Evolutionary conservation across 2,797 vertebrate genomes (phyloP).

Genomic region (Macroramphosus scolopax): DNA sequence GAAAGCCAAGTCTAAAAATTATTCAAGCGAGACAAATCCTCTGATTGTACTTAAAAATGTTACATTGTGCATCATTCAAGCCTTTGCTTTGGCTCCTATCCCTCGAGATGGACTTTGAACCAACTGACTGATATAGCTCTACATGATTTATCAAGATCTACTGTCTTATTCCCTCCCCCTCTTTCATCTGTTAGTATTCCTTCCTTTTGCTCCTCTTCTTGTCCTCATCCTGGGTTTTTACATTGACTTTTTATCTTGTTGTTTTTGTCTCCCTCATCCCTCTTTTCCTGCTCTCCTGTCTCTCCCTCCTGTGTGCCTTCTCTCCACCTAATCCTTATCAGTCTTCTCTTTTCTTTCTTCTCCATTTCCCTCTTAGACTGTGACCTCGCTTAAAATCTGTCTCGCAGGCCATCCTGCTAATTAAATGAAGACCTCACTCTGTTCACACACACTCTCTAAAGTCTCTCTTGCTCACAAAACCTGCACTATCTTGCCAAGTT

Average conservation of each 20-base stretch:
- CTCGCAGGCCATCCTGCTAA: conserved; percentile 52
- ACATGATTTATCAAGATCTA: conserved; percentile 60
- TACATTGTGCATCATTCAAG: conserved; percentile 31
- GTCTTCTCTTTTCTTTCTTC: conserved; percentile 16
- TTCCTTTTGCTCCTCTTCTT: conserved; percentile 23
- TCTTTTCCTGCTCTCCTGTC: conserved; percentile 3
- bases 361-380: conserved; percentile 14
- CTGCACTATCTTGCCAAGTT: conserved; percentile 56
- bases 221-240: conserved; percentile 30
- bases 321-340: conserved; percentile 43
- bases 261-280: conserved; percentile 1
- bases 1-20: conserved; percentile 52
- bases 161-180: conserved; percentile 16
- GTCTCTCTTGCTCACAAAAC: conserved; percentile 43
- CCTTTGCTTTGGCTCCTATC: conserved; percentile 22
- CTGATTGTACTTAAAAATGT: conserved; percentile 53
- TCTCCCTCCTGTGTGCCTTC: conserved; percentile 11
- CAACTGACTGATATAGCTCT: conserved; percentile 27
- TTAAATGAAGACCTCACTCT: conserved; percentile 58
- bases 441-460: conserved; percentile 35
- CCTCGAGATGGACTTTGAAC: conserved; percentile 39
- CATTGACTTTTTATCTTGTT: conserved; percentile 31
- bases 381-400: conserved; percentile 45
- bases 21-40: conserved; percentile 43
- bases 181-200: conserved; percentile 37